phyloP scores from a whole-genome alignment of 2,888 invertebrate genomes.

The Lypha dubia region DNA sequence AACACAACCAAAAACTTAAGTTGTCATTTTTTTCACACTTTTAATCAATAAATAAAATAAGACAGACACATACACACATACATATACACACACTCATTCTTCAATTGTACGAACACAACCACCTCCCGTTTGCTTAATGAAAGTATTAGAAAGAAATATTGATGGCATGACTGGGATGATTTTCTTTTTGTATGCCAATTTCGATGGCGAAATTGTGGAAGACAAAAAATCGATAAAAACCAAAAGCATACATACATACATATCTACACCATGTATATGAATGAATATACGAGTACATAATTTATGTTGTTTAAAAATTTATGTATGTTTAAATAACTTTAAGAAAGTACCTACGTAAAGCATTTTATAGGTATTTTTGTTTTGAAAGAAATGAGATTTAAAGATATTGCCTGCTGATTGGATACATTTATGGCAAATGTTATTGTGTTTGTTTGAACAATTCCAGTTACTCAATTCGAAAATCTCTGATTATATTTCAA shows the following conservation, averaged over 20 bases:
- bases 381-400: background rate
- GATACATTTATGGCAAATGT: background rate
- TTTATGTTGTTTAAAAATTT: constrained; percentile 14
- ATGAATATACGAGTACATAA: background rate
- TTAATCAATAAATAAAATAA: constrained; percentile 54
- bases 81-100: too few relatives aligned
- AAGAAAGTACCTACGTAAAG: background rate
- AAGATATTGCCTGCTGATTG: background rate
- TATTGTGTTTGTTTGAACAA: background rate
- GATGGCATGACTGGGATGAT: background rate
- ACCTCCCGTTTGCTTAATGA: background rate
- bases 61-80: constrained; percentile 13
- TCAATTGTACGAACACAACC: background rate
- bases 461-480: background rate
- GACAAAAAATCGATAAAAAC: constrained; percentile 26
- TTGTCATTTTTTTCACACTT: constrained; percentile 66
- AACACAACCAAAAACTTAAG: constrained; percentile 24
- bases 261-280: too few relatives aligned
- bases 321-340: background rate
- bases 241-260: background rate
- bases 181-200: background rate
- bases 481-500: background rate
- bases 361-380: background rate
- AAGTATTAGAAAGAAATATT: constrained; percentile 35
- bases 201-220: background rate